These are phyloP conservation scores for Quadriops clusia DNA, from an alignment of 2,888 invertebrate genomes.

Conservation along the genomic window DNA sequence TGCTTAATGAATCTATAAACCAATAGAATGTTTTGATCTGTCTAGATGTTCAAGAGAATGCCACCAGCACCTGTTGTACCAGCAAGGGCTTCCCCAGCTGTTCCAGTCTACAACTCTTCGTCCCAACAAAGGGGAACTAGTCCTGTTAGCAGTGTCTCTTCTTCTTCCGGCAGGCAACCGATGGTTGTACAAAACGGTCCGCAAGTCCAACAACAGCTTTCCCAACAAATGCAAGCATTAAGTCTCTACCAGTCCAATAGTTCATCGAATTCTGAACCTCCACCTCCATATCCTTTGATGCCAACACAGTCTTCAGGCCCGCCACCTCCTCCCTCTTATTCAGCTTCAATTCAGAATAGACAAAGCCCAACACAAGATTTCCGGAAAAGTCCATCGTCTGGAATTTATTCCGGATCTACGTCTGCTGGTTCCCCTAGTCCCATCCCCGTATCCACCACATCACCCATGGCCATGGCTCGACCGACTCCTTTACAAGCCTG, in stretches of 20 bases:
- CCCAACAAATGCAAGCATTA: slow-evolving; percentile 80
- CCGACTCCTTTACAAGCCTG: slow-evolving; percentile 76
- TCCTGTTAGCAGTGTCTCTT: slow-evolving; percentile 46
- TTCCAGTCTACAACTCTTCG: slow-evolving; percentile 35
- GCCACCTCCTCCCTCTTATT: slow-evolving; percentile 74
- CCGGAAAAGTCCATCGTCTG: slow-evolving; percentile 74
- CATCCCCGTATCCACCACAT: slow-evolving; percentile 50
- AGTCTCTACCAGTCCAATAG: slow-evolving; percentile 58
- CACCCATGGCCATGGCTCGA: slow-evolving; percentile 54
- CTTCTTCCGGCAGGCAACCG: slow-evolving; percentile 47
- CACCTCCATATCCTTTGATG: slow-evolving; percentile 43
- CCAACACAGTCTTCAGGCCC: slow-evolving; percentile 44
- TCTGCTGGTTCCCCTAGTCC: slow-evolving; percentile 76
- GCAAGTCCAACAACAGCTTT: slow-evolving; percentile 70
- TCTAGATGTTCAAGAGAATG: slow-evolving; percentile 58
- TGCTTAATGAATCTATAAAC: no score
- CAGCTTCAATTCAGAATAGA: slow-evolving; percentile 74
- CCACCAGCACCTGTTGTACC: slow-evolving; percentile 62
- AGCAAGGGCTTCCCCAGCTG: slow-evolving; percentile 52
- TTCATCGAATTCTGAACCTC: slow-evolving; percentile 48
- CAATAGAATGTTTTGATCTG: neutral
- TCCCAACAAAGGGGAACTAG: slow-evolving; percentile 42
- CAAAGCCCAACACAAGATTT: slow-evolving; percentile 75
- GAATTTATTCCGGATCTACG: slow-evolving; percentile 72
- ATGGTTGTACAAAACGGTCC: slow-evolving; percentile 75